Evolutionary conservation across 1,140 invertebrate genomes (phyloP).

Genomic region (Dreissena polymorpha): DNA sequence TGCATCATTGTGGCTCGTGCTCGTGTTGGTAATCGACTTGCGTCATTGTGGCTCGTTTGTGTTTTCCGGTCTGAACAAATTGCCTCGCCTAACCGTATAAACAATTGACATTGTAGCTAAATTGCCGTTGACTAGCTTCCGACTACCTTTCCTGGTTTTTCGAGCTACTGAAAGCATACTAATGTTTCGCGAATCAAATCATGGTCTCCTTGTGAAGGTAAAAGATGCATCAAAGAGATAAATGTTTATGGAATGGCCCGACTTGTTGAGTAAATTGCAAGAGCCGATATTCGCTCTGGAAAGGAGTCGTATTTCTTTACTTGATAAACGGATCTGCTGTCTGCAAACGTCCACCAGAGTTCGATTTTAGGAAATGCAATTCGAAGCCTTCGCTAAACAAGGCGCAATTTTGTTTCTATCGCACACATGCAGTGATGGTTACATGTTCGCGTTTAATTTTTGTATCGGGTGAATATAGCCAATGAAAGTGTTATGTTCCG

Average conservation of each 20-base stretch:
- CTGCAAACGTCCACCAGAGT: slow-evolving; percentile 30
- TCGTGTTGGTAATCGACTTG: too few species aligned
- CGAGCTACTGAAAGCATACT: too few species aligned
- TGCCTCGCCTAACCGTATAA: too few species aligned
- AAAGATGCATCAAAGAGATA: not conserved
- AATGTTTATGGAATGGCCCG: not conserved
- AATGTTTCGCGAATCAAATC: not conserved
- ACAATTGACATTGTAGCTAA: not conserved
- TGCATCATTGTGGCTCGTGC: too few species aligned
- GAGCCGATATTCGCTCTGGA: slow-evolving; percentile 11
- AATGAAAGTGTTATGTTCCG: too few species aligned
- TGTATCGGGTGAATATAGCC: too few species aligned
- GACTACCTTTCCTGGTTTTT: not conserved
- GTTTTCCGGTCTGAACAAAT: too few species aligned
- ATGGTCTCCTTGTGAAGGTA: not conserved
- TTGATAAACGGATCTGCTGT: slow-evolving; percentile 8
- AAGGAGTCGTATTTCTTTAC: slow-evolving; percentile 33
- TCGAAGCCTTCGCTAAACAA: slow-evolving; percentile 20
- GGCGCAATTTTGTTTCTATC: too few species aligned
- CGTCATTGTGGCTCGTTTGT: too few species aligned
- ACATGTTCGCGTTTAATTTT: too few species aligned
- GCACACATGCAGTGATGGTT: too few species aligned
- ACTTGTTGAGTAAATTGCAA: slow-evolving; percentile 15
- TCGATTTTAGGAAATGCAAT: slow-evolving; percentile 52
- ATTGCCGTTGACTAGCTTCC: not conserved